Evolutionary conservation across 2,888 invertebrate genomes (phyloP).

Genomic region (Eilema caniola): DNA sequence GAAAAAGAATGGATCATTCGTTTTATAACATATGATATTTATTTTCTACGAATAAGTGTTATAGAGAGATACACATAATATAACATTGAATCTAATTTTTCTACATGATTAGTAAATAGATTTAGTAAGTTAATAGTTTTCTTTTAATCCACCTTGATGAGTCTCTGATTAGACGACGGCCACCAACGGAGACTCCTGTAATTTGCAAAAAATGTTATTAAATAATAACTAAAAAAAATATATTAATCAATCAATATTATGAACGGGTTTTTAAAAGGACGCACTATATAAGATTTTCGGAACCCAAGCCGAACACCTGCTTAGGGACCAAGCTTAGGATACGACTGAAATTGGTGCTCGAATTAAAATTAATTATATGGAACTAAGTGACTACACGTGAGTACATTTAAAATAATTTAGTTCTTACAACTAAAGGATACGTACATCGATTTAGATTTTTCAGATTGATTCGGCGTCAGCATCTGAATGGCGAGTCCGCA

Average conservation of each 20-base stretch:
- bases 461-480: constrained; percentile 52
- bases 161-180: constrained; percentile 50
- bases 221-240: not conserved
- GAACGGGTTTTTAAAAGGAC: too few relatives aligned
- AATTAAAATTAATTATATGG: not conserved
- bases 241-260: too few relatives aligned
- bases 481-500: constrained; percentile 66
- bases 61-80: constrained; percentile 26
- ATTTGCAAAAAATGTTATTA: constrained; percentile 23
- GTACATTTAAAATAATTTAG: not conserved
- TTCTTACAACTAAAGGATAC: constrained; percentile 16
- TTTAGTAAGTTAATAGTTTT: not conserved
- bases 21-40: constrained; percentile 50
- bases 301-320: not conserved
- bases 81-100: constrained; percentile 47
- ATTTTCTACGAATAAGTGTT: constrained; percentile 47
- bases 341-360: not conserved
- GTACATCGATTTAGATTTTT: constrained; percentile 53
- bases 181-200: constrained; percentile 65
- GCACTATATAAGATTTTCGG: not conserved
- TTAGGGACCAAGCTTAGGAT: not conserved
- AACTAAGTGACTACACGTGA: not conserved
- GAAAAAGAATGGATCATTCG: constrained; percentile 18
- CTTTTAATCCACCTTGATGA: constrained; percentile 69
- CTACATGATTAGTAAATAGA: constrained; percentile 25